A percentile compares a stretch with the other conserved stretches of the same genome.
Conservation (phyloP, 2,888 invertebrate species). For the Lycophotia porphyrea region DNA sequence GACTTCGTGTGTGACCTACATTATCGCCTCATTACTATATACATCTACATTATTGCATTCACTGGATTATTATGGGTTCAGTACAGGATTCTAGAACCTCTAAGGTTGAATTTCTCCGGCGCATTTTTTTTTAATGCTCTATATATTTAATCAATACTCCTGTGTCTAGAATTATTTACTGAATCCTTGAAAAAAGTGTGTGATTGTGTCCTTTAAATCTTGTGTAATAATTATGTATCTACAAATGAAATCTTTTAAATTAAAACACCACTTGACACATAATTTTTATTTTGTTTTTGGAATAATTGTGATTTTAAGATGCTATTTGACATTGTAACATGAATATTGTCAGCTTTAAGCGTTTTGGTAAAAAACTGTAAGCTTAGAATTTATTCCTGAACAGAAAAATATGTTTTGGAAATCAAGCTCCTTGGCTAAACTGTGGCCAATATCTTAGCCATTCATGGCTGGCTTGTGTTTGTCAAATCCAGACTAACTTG, state of each 20-base stretch:
- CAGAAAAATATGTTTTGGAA: background rate
- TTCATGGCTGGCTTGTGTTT: conserved; percentile 1
- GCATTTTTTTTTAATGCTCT: too few relatives aligned
- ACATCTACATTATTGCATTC: too few relatives aligned
- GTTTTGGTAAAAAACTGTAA: too few relatives aligned
- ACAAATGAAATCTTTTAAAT: background rate
- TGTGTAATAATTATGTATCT: background rate
- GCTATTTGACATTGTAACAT: too few relatives aligned
- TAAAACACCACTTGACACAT: too few relatives aligned
- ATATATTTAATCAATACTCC: background rate
- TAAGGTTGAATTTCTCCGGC: too few relatives aligned
- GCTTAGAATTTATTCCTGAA: too few relatives aligned
- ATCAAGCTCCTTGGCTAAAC: background rate
- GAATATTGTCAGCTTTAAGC: too few relatives aligned
- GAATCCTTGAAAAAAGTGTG: background rate
- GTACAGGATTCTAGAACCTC: background rate
- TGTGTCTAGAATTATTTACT: background rate
- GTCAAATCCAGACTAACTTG: conserved; percentile 4
- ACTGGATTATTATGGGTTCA: background rate
- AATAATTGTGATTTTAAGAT: too few relatives aligned
- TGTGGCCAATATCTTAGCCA: background rate
- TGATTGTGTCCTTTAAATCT: background rate
- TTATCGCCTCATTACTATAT: too few relatives aligned
- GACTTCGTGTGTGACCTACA: too few relatives aligned
- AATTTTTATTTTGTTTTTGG: too few relatives aligned